These are phyloP conservation scores for Aporophyla nigra DNA, from an alignment of 2,888 invertebrate genomes.

Conservation along the genomic window DNA sequence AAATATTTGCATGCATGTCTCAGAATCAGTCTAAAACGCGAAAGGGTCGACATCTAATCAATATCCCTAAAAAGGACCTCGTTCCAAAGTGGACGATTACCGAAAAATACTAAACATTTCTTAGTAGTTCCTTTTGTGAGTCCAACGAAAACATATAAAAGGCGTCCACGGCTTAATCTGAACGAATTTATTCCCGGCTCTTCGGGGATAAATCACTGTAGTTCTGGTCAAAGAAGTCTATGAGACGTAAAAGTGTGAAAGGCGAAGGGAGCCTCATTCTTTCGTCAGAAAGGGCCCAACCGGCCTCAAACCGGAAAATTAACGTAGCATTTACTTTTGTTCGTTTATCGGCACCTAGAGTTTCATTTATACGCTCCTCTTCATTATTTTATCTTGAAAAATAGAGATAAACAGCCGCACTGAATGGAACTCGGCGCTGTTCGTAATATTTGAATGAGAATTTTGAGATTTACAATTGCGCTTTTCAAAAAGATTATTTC, in stretches of 20 bases:
- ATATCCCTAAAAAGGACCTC: constrained; percentile 38
- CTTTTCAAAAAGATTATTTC: constrained; percentile 51
- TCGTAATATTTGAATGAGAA: constrained; percentile 56
- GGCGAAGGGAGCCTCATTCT: constrained; percentile 71
- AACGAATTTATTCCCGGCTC: constrained; percentile 73
- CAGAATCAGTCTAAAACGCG: constrained; percentile 11
- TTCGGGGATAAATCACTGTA: constrained; percentile 72
- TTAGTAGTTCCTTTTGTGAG: constrained; percentile 62
- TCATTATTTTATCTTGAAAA: constrained; percentile 72
- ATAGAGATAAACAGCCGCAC: constrained; percentile 64
- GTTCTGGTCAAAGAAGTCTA: constrained; percentile 75
- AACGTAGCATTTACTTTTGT: constrained; percentile 82
- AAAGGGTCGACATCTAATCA: constrained; percentile 53
- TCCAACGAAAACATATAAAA: constrained; percentile 63
- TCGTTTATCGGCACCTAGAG: constrained; percentile 75
- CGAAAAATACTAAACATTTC: constrained; percentile 65
- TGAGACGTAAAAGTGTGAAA: constrained; percentile 75
- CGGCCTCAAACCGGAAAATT: constrained; percentile 85
- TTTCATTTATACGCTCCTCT: constrained; percentile 70
- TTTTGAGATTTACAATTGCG: constrained; percentile 59
- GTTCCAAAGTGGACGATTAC: constrained; percentile 49
- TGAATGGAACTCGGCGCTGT: constrained; percentile 54
- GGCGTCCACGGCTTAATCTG: constrained; percentile 70
- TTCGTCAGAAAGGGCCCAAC: constrained; percentile 67
- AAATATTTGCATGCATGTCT: constrained; percentile 22